These are phyloP conservation scores for Collichthys lucidus DNA, from an alignment of 2,113 vertebrate species.

Conservation along the genomic window DNA sequence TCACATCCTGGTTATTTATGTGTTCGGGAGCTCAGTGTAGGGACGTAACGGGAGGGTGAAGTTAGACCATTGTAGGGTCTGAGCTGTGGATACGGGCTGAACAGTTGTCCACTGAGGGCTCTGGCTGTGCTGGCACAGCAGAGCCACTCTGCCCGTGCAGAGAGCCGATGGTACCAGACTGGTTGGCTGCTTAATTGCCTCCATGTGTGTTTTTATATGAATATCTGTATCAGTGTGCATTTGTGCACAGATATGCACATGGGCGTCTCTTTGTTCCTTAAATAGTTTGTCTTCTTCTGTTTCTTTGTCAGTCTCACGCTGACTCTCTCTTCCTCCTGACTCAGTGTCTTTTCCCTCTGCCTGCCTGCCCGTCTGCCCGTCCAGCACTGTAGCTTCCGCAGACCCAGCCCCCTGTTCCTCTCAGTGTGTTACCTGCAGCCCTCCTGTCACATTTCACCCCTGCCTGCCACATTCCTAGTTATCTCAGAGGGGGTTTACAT, in stretches of 20 bases:
- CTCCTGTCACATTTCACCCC: constrained; percentile 85
- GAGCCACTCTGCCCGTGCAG: constrained; percentile 43
- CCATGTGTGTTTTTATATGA: constrained; percentile 39
- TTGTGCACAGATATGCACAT: constrained; percentile 16
- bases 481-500: constrained; percentile 74
- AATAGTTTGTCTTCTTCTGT: constrained; percentile 14
- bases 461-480: constrained; percentile 82
- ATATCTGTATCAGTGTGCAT: constrained; percentile 45
- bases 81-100: constrained; percentile 18
- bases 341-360: not conserved
- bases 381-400: constrained; percentile 24
- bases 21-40: constrained; percentile 17
- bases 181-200: constrained; percentile 35
- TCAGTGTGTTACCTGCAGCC: constrained; percentile 81
- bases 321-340: not conserved
- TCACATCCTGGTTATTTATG: constrained; percentile 41
- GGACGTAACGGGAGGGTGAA: constrained; percentile 23
- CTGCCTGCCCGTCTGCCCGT: not conserved
- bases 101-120: constrained; percentile 37
- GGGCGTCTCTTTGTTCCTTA: constrained; percentile 14
- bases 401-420: constrained; percentile 46
- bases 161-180: constrained; percentile 36
- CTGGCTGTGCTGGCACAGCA: constrained; percentile 46
- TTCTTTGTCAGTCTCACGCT: not conserved
- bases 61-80: not conserved